A percentile compares a stretch with the other conserved stretches of the same genome.
Conservation (phyloP, 2,113 vertebrate genomes). For the cat (Felis catus) region F.catus_Fca126_mat1.0 CM031417.1:117489001-117489500, state of each 20-base stretch:
- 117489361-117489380: background rate
- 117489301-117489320: background rate
- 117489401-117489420: background rate
- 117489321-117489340: background rate
- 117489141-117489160: background rate
- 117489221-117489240: background rate
- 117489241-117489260: background rate
- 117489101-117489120: background rate
- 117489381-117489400: no score
- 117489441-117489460: background rate
- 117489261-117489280: background rate
- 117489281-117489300: background rate
- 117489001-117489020: background rate
- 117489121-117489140: background rate
- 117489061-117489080: background rate
- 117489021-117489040: background rate
- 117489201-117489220: background rate
- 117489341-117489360: background rate
- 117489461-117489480: background rate
- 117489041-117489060: background rate
- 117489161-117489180: background rate
- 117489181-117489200: background rate
- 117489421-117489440: no score
- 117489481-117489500: background rate
- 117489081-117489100: background rate